Evolutionary conservation across 2,113 vertebrate genomes (phyloP).

Genomic region (Notothenia rossii): DNA sequence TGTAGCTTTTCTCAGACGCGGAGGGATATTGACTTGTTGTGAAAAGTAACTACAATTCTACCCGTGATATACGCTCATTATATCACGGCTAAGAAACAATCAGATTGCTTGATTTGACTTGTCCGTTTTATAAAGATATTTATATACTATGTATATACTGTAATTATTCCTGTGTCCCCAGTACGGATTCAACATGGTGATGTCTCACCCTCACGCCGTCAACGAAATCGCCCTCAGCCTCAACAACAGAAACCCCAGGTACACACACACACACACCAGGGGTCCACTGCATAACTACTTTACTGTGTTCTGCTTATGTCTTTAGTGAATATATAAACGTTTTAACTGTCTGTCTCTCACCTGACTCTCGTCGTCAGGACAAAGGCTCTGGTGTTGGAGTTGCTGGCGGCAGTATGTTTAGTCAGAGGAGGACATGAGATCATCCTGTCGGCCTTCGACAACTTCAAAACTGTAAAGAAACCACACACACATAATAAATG

Average conservation of each 20-base stretch:
- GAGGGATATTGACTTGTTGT: too few relatives aligned
- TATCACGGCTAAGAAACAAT: too few relatives aligned
- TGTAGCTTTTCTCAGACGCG: too few relatives aligned
- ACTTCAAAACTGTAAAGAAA: conserved; percentile 94
- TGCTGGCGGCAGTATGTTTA: conserved; percentile 95
- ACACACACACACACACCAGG: conserved; percentile 9
- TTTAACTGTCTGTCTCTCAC: background rate
- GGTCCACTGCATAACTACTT: too few relatives aligned
- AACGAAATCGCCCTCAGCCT: conserved; percentile 97
- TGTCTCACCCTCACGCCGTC: conserved; percentile 97
- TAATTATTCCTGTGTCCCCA: conserved; percentile 61
- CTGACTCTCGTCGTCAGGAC: conserved; percentile 83
- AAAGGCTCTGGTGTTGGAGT: conserved; percentile 94
- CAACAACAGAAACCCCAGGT: conserved; percentile 99
- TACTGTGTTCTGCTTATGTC: too few relatives aligned
- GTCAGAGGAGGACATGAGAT: conserved; percentile 98
- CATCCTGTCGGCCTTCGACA: conserved; percentile 95
- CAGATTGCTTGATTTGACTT: too few relatives aligned
- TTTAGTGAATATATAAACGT: too few relatives aligned
- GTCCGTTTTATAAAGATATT: too few relatives aligned
- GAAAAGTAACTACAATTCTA: too few relatives aligned
- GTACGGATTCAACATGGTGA: conserved; percentile 99
- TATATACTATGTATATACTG: background rate
- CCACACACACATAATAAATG: background rate
- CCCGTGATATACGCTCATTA: too few relatives aligned